Conservation (phyloP, 2,797 vertebrate species). For the Brachyalestes nurse region DNA sequence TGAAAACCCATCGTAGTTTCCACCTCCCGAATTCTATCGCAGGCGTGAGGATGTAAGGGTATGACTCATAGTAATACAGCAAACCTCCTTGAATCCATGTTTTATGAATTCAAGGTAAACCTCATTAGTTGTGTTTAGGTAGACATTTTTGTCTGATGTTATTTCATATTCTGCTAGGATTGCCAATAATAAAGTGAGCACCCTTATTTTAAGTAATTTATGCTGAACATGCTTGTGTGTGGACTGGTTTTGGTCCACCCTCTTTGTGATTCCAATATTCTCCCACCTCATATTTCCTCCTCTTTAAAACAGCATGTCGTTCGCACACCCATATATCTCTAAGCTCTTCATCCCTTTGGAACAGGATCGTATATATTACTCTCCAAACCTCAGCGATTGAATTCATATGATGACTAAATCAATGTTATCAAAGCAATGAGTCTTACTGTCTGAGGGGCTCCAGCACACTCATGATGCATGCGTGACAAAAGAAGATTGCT, state of each 20-base stretch:
- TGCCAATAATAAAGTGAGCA: constrained; percentile 30
- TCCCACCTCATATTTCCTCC: constrained; percentile 37
- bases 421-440: constrained; percentile 40
- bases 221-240: constrained; percentile 7
- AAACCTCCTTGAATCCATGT: constrained; percentile 14
- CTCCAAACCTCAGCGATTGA: background rate
- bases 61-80: constrained; percentile 28
- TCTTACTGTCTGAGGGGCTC: background rate
- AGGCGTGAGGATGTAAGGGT: constrained; percentile 14
- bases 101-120: constrained; percentile 44
- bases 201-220: constrained; percentile 49
- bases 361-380: background rate
- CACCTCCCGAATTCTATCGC: background rate
- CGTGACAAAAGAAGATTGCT: constrained; percentile 8
- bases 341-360: constrained; percentile 18
- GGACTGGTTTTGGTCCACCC: background rate
- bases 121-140: constrained; percentile 49
- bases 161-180: constrained; percentile 34
- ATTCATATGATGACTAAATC: constrained; percentile 12
- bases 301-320: constrained; percentile 39
- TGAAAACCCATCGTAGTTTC: background rate
- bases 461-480: constrained; percentile 25
- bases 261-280: constrained; percentile 33
- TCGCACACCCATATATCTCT: constrained; percentile 20
- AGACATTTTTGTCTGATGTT: constrained; percentile 29